These are phyloP conservation scores for Magallana nippona DNA, from an alignment of 2,888 invertebrate species.

Conservation along the genomic window DNA sequence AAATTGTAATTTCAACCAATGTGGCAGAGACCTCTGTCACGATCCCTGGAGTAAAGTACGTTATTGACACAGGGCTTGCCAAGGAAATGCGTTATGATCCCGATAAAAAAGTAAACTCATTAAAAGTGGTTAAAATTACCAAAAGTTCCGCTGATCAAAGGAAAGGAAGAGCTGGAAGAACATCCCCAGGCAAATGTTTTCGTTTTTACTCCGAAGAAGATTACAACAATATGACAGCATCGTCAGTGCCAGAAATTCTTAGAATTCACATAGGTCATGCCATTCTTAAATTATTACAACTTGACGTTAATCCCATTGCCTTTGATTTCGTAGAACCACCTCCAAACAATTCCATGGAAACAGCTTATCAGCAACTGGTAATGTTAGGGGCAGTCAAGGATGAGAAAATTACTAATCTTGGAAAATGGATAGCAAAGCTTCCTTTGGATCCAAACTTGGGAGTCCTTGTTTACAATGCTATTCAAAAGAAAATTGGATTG, in stretches of 20 bases:
- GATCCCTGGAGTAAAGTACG: conserved; percentile 79
- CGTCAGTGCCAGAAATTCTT: conserved; percentile 77
- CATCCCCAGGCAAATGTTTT: conserved; percentile 77
- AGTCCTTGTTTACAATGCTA: conserved; percentile 64
- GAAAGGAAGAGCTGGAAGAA: conserved; percentile 80
- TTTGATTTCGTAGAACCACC: conserved; percentile 79
- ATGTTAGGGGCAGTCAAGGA: conserved; percentile 71
- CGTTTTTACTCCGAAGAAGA: conserved; percentile 76
- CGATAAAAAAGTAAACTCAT: conserved; percentile 69
- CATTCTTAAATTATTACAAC: conserved; percentile 73
- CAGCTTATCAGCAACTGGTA: conserved; percentile 68
- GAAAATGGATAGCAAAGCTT: conserved; percentile 73
- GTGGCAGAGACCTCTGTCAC: conserved; percentile 80
- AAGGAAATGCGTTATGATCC: conserved; percentile 78
- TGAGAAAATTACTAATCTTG: conserved; percentile 71
- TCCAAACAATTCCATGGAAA: conserved; percentile 62
- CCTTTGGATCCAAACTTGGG: conserved; percentile 75
- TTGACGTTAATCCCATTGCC: conserved; percentile 70
- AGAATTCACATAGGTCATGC: conserved; percentile 73
- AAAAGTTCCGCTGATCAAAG: conserved; percentile 79
- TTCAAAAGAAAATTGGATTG: conserved; percentile 61
- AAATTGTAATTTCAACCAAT: conserved; percentile 80
- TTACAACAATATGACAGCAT: conserved; percentile 71
- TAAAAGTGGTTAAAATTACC: conserved; percentile 70
- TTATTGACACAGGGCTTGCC: conserved; percentile 79